phyloP scores from a whole-genome alignment of 2,888 invertebrate species.

The Platerodrilus igneus region DNA sequence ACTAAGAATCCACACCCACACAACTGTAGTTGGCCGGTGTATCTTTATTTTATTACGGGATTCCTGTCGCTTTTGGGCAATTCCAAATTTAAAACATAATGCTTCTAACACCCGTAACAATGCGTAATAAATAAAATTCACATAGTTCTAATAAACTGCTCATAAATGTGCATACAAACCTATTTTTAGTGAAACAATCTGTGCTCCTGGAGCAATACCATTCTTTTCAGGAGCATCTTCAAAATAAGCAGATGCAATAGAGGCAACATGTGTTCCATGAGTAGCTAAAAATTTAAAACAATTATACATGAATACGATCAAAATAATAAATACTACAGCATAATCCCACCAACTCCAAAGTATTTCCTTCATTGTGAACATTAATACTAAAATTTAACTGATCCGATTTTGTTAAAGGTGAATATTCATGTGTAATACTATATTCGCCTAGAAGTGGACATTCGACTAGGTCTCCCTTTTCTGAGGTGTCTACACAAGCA shows the following conservation, averaged over 20 bases:
- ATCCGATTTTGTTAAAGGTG: constrained; percentile 70
- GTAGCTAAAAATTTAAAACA: constrained; percentile 62
- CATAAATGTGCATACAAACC: no score
- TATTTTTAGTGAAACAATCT: constrained; percentile 86
- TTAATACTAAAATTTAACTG: constrained; percentile 86
- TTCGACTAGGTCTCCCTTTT: constrained; percentile 72
- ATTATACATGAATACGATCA: no score
- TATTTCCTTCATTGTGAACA: constrained; percentile 85
- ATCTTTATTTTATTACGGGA: no score
- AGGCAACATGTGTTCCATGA: constrained; percentile 97
- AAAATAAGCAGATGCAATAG: constrained; percentile 90
- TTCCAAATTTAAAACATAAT: no score
- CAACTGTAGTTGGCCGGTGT: no score
- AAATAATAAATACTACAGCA: constrained; percentile 63
- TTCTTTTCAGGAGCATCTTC: constrained; percentile 81
- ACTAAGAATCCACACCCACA: no score
- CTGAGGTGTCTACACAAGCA: constrained; percentile 80
- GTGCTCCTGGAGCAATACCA: constrained; percentile 95
- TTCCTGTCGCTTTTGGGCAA: no score
- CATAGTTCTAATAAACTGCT: no score
- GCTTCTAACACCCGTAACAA: no score
- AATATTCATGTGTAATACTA: constrained; percentile 71
- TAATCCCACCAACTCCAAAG: constrained; percentile 89
- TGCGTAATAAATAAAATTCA: no score
- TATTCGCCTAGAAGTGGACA: constrained; percentile 80